Percentiles rank a stretch among this genome's conserved stretches.
phyloP scores from a whole-genome alignment of 2,113 vertebrate species.

The Paralichthys olivaceus region DNA sequence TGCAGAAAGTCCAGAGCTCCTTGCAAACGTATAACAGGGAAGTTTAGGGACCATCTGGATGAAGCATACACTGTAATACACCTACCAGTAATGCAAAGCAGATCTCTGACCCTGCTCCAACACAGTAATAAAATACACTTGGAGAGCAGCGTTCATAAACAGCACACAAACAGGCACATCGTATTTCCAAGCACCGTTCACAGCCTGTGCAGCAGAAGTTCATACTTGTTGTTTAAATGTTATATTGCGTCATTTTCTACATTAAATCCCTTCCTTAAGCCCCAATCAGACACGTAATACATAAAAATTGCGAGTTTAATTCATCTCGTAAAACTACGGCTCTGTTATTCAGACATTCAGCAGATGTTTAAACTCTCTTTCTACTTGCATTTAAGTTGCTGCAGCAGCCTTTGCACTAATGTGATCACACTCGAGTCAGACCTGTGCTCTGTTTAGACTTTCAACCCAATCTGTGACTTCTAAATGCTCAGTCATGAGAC shows the following conservation, averaged over 20 bases:
- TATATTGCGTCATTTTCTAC: background rate
- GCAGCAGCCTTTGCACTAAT: background rate
- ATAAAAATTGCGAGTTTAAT: background rate
- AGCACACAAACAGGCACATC: background rate
- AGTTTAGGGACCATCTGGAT: slow-evolving; percentile 11
- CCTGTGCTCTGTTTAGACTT: background rate
- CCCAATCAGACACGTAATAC: background rate
- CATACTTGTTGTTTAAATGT: background rate
- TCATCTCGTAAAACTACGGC: background rate
- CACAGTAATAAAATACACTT: slow-evolving; percentile 1
- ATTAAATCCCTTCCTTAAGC: background rate
- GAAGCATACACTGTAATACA: background rate
- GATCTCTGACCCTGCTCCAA: background rate
- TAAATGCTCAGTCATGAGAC: background rate
- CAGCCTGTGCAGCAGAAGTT: background rate
- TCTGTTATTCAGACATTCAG: background rate
- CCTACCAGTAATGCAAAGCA: slow-evolving; percentile 6
- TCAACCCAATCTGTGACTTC: background rate
- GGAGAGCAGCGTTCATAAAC: background rate
- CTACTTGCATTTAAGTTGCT: background rate
- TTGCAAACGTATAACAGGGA: background rate
- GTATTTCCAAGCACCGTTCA: background rate
- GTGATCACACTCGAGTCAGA: background rate
- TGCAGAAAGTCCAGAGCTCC: slow-evolving; percentile 22
- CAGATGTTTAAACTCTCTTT: background rate